phyloP scores from a whole-genome alignment of 1,140 invertebrate species.

The Oscheius sp. region DNA sequence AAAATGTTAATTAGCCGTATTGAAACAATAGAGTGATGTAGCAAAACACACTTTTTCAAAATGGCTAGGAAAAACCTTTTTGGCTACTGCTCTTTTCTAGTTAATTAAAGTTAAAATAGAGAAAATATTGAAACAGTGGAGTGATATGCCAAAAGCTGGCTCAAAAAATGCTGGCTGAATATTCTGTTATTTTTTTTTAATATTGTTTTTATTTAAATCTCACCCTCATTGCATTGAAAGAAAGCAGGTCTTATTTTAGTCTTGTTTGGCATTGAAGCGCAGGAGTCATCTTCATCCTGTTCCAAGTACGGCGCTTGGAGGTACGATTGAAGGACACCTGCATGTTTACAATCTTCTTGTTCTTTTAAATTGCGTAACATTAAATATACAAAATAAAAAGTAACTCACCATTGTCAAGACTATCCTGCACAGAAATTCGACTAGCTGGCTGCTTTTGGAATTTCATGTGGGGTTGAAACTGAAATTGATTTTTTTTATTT shows the following conservation, averaged over 20 bases:
- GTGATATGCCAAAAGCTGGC: not conserved
- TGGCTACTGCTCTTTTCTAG: not conserved
- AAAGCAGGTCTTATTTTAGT: slow-evolving; percentile 15
- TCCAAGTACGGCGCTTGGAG: not conserved
- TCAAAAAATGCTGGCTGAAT: too few relatives aligned
- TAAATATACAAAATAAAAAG: not conserved
- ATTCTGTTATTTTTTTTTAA: not conserved
- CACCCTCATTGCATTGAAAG: slow-evolving; percentile 29
- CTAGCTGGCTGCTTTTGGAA: not conserved
- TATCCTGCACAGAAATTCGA: not conserved
- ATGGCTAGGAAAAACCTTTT: not conserved
- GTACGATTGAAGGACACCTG: not conserved
- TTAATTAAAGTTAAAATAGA: not conserved
- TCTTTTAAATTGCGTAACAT: not conserved
- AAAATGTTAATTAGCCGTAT: not conserved
- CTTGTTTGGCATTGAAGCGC: slow-evolving; percentile 9
- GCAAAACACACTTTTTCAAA: not conserved
- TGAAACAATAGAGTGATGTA: not conserved
- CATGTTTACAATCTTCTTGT: not conserved
- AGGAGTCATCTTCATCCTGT: slow-evolving; percentile 5
- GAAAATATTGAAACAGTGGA: not conserved
- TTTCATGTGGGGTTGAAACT: not conserved
- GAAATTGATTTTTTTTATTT: not conserved
- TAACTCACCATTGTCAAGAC: not conserved
- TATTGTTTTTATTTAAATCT: not conserved